Evolutionary conservation across 2,888 invertebrate species (phyloP).

Genomic region (Trissolcus brochymenae): DNA sequence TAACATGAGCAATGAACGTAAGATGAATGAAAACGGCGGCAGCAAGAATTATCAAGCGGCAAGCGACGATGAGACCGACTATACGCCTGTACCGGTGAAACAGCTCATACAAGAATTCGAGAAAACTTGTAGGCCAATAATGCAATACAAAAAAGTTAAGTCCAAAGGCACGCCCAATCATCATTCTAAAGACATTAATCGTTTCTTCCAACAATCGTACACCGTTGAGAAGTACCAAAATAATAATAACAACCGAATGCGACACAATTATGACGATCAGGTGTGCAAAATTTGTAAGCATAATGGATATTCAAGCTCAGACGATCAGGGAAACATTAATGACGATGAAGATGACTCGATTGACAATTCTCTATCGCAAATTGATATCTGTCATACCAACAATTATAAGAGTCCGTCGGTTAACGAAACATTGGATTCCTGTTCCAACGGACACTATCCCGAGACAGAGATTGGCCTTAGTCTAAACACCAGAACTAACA

Average conservation of each 20-base stretch:
- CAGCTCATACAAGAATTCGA: slow-evolving; percentile 81
- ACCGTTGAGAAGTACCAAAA: slow-evolving; percentile 61
- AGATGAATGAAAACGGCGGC: slow-evolving; percentile 14
- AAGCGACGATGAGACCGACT: slow-evolving; percentile 65
- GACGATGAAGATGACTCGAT: slow-evolving; percentile 62
- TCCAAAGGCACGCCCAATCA: slow-evolving; percentile 64
- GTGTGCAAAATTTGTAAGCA: slow-evolving; percentile 38
- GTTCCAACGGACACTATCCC: slow-evolving; percentile 8
- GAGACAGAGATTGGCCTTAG: slow-evolving; percentile 7
- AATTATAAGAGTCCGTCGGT: slow-evolving; percentile 7
- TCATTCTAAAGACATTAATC: slow-evolving; percentile 69
- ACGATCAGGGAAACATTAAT: slow-evolving; percentile 57
- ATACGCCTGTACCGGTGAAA: slow-evolving; percentile 75
- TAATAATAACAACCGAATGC: slow-evolving; percentile 13
- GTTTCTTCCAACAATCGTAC: slow-evolving; percentile 69
- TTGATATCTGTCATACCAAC: slow-evolving; percentile 56
- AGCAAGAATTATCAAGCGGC: neutral
- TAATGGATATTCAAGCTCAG: slow-evolving; percentile 57
- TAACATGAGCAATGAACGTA: slow-evolving; percentile 20
- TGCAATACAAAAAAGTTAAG: slow-evolving; percentile 78
- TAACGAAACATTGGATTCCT: slow-evolving; percentile 5
- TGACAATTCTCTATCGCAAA: slow-evolving; percentile 64
- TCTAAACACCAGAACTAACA: slow-evolving; percentile 10
- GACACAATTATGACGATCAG: slow-evolving; percentile 35
- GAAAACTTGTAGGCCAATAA: slow-evolving; percentile 79